Percentiles rank a stretch among this genome's conserved stretches.
phyloP scores from a whole-genome alignment of 2,797 vertebrate species.

The Gobio occitaniae region DNA sequence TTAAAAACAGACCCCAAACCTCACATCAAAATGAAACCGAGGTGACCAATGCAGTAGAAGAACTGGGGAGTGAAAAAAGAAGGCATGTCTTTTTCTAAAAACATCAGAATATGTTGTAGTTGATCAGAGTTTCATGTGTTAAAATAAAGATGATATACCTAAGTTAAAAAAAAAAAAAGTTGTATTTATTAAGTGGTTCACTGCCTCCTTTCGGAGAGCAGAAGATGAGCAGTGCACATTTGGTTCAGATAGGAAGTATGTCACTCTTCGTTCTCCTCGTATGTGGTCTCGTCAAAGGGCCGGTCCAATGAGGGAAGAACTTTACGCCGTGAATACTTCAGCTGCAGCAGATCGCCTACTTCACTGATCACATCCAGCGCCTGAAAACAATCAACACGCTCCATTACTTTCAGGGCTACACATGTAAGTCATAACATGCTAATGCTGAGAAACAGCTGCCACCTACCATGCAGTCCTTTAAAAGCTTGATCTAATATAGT shows the following conservation, averaged over 20 bases:
- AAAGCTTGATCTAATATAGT: constrained; percentile 7
- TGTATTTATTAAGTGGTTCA: constrained; percentile 59
- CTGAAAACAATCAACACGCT: constrained; percentile 67
- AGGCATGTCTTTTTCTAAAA: constrained; percentile 11
- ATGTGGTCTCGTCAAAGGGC: constrained; percentile 84
- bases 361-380: constrained; percentile 84
- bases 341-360: constrained; percentile 84
- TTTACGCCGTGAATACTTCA: constrained; percentile 85
- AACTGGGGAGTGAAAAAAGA: not conserved
- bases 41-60: constrained; percentile 27
- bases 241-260: constrained; percentile 59
- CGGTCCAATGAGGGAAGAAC: constrained; percentile 82
- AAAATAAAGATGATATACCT: constrained; percentile 32
- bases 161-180: constrained; percentile 46
- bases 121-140: constrained; percentile 49
- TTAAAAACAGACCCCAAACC: constrained; percentile 51
- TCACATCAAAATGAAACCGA: constrained; percentile 33
- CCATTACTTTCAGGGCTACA: constrained; percentile 43
- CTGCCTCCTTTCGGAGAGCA: constrained; percentile 48
- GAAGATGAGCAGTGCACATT: constrained; percentile 61
- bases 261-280: constrained; percentile 89
- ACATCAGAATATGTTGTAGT: constrained; percentile 12
- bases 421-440: constrained; percentile 37
- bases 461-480: constrained; percentile 8
- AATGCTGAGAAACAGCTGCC: constrained; percentile 24